phyloP scores from a whole-genome alignment of 1,140 invertebrate species.

The Drosophila nigromelanica region DNA sequence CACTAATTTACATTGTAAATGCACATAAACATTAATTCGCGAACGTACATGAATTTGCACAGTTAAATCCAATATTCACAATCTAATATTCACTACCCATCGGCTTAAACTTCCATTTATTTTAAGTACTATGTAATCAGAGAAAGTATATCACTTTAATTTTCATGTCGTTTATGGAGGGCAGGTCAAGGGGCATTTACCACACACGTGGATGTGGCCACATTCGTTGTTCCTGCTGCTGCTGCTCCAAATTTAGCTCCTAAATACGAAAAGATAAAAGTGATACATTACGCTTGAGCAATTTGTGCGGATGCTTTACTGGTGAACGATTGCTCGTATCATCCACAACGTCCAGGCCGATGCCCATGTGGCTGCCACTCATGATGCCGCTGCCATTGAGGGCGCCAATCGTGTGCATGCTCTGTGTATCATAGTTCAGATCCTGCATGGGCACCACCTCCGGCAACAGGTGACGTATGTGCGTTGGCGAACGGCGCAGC shows the following conservation, averaged over 20 bases:
- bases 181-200: slow-evolving; percentile 33
- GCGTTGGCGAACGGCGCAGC: slow-evolving; percentile 89
- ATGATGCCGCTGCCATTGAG: slow-evolving; percentile 55
- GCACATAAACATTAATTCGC: slow-evolving; percentile 60
- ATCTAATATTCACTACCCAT: slow-evolving; percentile 54
- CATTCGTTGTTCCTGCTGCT: slow-evolving; percentile 52
- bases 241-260: slow-evolving; percentile 26
- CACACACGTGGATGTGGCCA: slow-evolving; percentile 28
- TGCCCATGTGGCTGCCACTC: slow-evolving; percentile 71
- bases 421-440: slow-evolving; percentile 83
- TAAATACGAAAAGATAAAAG: slow-evolving; percentile 82
- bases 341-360: slow-evolving; percentile 53
- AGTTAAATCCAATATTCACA: slow-evolving; percentile 22
- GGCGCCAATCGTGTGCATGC: slow-evolving; percentile 66
- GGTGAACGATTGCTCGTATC: slow-evolving; percentile 56
- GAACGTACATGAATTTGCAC: slow-evolving; percentile 43
- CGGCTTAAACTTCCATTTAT: slow-evolving; percentile 65
- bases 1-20: slow-evolving; percentile 77
- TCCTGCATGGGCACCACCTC: slow-evolving; percentile 87
- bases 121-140: slow-evolving; percentile 73
- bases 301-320: slow-evolving; percentile 57
- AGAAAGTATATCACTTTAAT: slow-evolving; percentile 79
- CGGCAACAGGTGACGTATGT: slow-evolving; percentile 89
- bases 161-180: slow-evolving; percentile 73
- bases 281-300: slow-evolving; percentile 82